Evolutionary conservation across 2,113 vertebrate species (phyloP).

Genomic region (Carassius gibelio): DNA sequence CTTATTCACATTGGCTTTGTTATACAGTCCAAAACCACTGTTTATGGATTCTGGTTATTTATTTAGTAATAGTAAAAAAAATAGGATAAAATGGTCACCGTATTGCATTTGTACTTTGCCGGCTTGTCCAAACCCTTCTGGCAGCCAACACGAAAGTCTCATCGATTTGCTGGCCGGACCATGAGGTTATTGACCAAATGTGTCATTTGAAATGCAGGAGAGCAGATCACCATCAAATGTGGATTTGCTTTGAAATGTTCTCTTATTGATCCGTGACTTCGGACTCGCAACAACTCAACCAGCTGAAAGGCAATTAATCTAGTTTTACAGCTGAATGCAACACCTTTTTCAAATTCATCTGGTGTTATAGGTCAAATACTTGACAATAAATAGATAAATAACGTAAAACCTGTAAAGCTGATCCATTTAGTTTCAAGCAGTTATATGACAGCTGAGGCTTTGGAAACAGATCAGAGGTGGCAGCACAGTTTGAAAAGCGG

Average conservation of each 20-base stretch:
- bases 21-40: background rate
- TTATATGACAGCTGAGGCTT: slow-evolving; percentile 5
- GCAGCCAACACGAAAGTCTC: background rate
- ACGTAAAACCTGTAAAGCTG: background rate
- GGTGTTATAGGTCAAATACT: background rate
- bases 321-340: background rate
- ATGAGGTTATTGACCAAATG: slow-evolving; percentile 14
- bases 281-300: background rate
- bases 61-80: background rate
- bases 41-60: slow-evolving; percentile 1
- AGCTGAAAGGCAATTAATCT: slow-evolving; percentile 9
- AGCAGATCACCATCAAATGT: slow-evolving; percentile 27
- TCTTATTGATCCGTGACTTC: slow-evolving; percentile 8
- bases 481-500: background rate
- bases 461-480: slow-evolving; percentile 21
- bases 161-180: background rate
- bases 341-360: background rate
- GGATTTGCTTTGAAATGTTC: slow-evolving; percentile 26
- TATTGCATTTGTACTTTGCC: background rate
- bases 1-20: background rate
- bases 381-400: background rate
- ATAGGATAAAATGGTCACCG: background rate
- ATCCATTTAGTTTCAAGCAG: background rate
- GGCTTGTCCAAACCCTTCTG: background rate
- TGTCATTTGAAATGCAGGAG: background rate